Conservation (phyloP, 1,140 invertebrate species). For the Scaptomyza hsui region DNA sequence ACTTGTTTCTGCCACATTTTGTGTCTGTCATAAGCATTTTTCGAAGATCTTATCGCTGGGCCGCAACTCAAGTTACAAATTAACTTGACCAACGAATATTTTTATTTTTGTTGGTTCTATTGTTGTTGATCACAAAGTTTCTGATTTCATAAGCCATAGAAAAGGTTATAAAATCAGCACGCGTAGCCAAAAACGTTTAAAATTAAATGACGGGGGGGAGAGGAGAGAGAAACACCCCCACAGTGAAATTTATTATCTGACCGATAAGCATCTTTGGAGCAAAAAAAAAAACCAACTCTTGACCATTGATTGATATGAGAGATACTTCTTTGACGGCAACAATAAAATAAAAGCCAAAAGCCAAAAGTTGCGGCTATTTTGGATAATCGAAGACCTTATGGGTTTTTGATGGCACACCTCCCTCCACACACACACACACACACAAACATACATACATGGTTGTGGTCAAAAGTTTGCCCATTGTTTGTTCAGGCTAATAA, state of each 20-base stretch:
- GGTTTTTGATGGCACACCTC: constrained; percentile 44
- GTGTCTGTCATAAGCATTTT: constrained; percentile 29
- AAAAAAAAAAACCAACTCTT: constrained; percentile 25
- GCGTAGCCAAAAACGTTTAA: constrained; percentile 77
- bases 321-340: constrained; percentile 31
- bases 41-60: constrained; percentile 58
- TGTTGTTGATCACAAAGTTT: constrained; percentile 40
- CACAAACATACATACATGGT: not conserved
- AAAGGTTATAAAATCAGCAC: constrained; percentile 74
- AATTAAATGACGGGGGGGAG: constrained; percentile 46
- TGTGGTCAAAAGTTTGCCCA: constrained; percentile 43
- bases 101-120: constrained; percentile 6
- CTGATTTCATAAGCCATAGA: constrained; percentile 61
- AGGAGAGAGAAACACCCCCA: constrained; percentile 58
- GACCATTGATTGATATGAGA: constrained; percentile 70
- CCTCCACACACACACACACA: constrained; percentile 13
- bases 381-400: constrained; percentile 56
- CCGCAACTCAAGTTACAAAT: constrained; percentile 60
- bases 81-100: constrained; percentile 54
- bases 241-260: constrained; percentile 75
- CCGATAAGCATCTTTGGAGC: constrained; percentile 68
- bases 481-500: constrained; percentile 58
- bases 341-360: constrained; percentile 26
- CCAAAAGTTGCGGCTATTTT: constrained; percentile 44
- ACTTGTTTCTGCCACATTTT: constrained; percentile 53